Conservation (phyloP, 2,888 invertebrate genomes). For the Drosophila nr. medialis region DNA sequence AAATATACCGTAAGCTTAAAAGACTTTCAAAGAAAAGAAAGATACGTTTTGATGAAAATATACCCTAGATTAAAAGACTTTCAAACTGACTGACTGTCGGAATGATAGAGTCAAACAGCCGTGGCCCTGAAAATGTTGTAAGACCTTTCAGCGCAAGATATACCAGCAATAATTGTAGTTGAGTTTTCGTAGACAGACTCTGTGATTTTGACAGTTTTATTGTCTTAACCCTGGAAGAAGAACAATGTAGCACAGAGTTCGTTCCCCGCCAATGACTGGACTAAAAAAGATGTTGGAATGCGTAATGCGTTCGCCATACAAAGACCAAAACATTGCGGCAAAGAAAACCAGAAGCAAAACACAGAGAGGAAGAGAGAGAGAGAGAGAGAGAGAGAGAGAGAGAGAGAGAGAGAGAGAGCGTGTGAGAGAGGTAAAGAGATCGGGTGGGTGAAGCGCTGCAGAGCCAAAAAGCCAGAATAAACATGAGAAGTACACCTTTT, state of each 20-base stretch:
- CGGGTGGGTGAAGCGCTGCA: conserved; percentile 2
- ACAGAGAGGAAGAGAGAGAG: not conserved
- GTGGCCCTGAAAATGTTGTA: conserved; percentile 7
- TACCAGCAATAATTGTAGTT: not conserved
- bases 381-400: not conserved
- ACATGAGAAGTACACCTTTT: conserved; percentile 38
- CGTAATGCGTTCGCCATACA: conserved; percentile 17
- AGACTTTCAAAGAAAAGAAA: not conserved
- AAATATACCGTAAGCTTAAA: not conserved
- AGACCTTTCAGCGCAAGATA: not conserved
- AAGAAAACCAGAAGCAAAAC: not conserved
- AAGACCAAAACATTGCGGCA: conserved; percentile 14
- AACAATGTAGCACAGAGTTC: conserved; percentile 12
- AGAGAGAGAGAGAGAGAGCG: not conserved
- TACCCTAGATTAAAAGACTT: not conserved
- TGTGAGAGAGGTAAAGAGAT: not conserved
- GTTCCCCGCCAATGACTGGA: conserved; percentile 33
- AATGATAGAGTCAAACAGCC: conserved; percentile 16
- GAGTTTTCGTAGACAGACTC: conserved; percentile 13
- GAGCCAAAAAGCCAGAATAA: conserved; percentile 40
- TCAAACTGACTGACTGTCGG: not conserved
- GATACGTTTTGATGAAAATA: conserved; percentile 1
- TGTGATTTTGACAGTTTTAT: not conserved
- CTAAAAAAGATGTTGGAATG: conserved; percentile 42
- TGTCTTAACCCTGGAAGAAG: not conserved